Conservation (phyloP, 2,888 invertebrate genomes). For the Netelia fuscicornis region DNA sequence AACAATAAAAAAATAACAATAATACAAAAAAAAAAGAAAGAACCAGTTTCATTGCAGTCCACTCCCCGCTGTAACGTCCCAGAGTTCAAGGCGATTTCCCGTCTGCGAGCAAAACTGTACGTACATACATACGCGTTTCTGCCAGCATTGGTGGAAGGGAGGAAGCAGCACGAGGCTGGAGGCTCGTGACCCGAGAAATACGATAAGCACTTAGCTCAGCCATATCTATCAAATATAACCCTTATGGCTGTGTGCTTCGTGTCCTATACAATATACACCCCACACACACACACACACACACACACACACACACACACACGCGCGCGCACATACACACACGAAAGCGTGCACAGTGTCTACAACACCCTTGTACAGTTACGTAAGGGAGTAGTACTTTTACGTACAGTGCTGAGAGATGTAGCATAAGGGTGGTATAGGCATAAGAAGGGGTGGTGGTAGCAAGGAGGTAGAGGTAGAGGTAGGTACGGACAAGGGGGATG, state of each 20-base stretch:
- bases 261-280: not conserved
- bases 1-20: no score
- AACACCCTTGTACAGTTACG: not conserved
- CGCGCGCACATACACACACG: not conserved
- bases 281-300: not conserved
- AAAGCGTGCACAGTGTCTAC: slow-evolving; percentile 7
- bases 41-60: not conserved
- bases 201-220: slow-evolving; percentile 84
- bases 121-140: not conserved
- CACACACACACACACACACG: no score
- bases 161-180: slow-evolving; percentile 34
- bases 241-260: slow-evolving; percentile 76
- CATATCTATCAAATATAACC: slow-evolving; percentile 84
- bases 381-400: slow-evolving; percentile 1
- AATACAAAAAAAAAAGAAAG: no score
- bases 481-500: not conserved
- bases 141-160: slow-evolving; percentile 37
- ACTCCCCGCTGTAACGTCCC: slow-evolving; percentile 67
- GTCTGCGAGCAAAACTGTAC: not conserved
- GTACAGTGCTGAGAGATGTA: slow-evolving; percentile 13
- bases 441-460: not conserved
- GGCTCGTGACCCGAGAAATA: slow-evolving; percentile 79
- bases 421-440: not conserved
- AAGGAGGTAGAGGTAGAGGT: not conserved
- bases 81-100: slow-evolving; percentile 62